Base-by-base conservation (phyloP, 1,140 invertebrate species). In the Hetaerina americana region DNA sequence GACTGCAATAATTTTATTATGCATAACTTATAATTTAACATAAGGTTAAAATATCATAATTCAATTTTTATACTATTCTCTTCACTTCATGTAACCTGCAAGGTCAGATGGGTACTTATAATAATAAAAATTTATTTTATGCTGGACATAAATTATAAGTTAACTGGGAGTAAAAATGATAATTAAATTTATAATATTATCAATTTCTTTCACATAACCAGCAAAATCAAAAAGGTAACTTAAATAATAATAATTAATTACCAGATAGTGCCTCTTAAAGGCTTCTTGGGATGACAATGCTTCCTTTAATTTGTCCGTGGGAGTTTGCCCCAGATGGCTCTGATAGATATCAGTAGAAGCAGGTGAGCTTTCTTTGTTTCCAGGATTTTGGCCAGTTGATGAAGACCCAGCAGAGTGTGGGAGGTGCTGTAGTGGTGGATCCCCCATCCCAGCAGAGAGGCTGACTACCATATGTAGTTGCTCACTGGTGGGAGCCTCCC, bases 391-490 rank as follows among this genome's bases (percentile, higher is more conserved):
- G 22, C 15, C 15, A 18, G 40, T 18, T 12, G 40, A 57, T 5
- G 40, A 57, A 3, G 40, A 57, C 15, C 3, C 40, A 57, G 15
- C 22, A n/a, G 40, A 12, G 10, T 12, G 31, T 71, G 70, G 26
- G 24, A 24, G 1, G 2, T 12, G 22, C 22, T 57, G 68, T 81
- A 82, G 1, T 1, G 82, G 82, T 25, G 83, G 86, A 78, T 93
- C 91, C 0, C 90, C 91, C 86, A 98, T 94, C 0, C 95, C 95
- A 29, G 93, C 89, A 22, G 94, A 92, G 24, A 98, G 82, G 77
- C 91, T 91, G 27, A 97, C 92, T 0, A 97, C 93, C 31, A 89
- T 88, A 76, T 96, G 94, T 0, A 97, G 82, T 78, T 97, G 94
- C 78, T 93, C 90, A 15, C 91, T 93, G 5, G 89, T 90, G 0